Base-by-base conservation (phyloP, 1,140 invertebrate genomes). In the Drosophila repletoides region DNA sequence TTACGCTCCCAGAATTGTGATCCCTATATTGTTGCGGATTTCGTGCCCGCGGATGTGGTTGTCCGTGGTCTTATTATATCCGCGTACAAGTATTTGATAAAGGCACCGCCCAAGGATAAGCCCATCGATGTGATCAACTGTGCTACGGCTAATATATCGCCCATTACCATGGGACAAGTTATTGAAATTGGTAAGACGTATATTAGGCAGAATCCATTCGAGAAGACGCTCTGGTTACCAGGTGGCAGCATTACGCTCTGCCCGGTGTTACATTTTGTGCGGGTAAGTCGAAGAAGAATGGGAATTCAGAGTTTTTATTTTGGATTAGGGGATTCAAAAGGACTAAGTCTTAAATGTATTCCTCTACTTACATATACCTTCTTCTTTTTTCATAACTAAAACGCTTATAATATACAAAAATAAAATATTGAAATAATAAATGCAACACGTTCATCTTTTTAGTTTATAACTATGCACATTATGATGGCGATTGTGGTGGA, bases 41-140 rank as follows among this genome's bases (percentile, higher is more conserved):
- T 95, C 46, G 93, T 98, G 7, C 97, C 97, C 0, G 96, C 97
- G 0, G 97, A 99, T 88, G 80, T 96, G 1, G 94, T 94, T 0
- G 94, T 96, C n/a, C 97, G 97, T 77, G 92, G 93, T 1, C 93
- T 98, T 74, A 93, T 98, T 17, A 92, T 93, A 1, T 92, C 93
- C 0, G 93, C 94, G 0, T 97, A 95, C 94, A 92, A 94, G 51
- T 93, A 52, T n/a, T 29, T 86, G 2, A 4, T 9, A 4, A 14
- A 58, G n/a, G 5, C 76, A 0, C 19, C 61, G 0, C 12, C 40
- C 5, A 56, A 41, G 21, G 56, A 15, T 5, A 21, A 52, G 2
- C 87, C 88, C 33, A 91, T 92, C 19, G 84, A 92, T 1, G 93
- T 95, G 5, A 94, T 95, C 74, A 95, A 96, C 72, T 94, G 93